Evolutionary conservation across 1,140 invertebrate genomes (phyloP).

Genomic region (Adelges cooleyi): DNA sequence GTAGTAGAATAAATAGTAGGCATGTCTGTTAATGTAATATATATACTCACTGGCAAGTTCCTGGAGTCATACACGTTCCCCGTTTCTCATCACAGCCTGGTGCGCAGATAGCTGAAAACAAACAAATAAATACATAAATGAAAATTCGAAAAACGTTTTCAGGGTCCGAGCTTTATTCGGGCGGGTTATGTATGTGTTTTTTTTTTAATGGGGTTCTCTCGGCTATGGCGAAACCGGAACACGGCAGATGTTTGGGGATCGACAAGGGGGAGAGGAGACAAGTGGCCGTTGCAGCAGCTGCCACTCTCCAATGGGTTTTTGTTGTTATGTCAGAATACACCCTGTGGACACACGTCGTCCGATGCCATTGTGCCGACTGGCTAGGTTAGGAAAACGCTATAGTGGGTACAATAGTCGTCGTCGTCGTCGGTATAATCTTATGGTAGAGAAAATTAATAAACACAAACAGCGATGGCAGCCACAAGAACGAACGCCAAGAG

Average conservation of each 20-base stretch:
- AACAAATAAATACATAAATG: slow-evolving; percentile 39
- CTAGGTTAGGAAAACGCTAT: slow-evolving; percentile 14
- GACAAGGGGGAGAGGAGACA: background rate
- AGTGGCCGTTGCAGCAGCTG: slow-evolving; percentile 24
- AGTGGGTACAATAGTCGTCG: background rate
- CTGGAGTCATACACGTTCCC: slow-evolving; percentile 80
- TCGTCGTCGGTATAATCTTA: too few species aligned
- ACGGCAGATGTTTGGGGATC: slow-evolving; percentile 14
- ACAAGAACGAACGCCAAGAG: background rate
- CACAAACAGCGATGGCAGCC: background rate
- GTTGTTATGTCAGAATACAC: slow-evolving; percentile 23
- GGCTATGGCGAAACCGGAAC: slow-evolving; percentile 13
- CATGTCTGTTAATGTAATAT: background rate
- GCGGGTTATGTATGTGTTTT: background rate
- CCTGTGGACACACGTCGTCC: background rate
- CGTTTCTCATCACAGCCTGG: slow-evolving; percentile 79
- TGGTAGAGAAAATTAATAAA: background rate
- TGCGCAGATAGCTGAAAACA: slow-evolving; percentile 70
- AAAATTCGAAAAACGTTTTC: slow-evolving; percentile 30
- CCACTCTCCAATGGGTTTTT: slow-evolving; percentile 20
- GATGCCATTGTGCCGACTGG: slow-evolving; percentile 15
- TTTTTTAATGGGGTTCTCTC: background rate
- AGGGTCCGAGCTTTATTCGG: background rate
- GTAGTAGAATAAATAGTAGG: slow-evolving; percentile 9
- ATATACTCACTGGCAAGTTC: slow-evolving; percentile 88